Conservation (phyloP, 2,797 vertebrate species). For the Acridotheres tristis region DNA sequence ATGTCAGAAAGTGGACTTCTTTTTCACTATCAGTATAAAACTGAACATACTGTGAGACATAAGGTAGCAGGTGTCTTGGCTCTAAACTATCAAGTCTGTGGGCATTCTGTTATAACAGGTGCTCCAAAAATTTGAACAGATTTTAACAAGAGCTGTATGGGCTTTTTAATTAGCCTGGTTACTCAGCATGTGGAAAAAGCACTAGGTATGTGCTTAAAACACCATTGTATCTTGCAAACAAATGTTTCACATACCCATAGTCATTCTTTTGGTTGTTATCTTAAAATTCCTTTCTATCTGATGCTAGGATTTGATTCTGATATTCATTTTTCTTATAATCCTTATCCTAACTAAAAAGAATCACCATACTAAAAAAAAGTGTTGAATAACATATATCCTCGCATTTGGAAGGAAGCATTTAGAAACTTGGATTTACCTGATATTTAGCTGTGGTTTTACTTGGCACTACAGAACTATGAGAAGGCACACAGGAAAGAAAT, state of each 20-base stretch:
- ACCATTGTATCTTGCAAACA: conserved; percentile 78
- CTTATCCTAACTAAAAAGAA: conserved; percentile 25
- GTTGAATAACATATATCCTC: not conserved
- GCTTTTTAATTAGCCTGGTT: conserved; percentile 86
- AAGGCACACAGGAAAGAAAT: not conserved
- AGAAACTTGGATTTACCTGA: conserved; percentile 35
- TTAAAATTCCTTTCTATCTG: conserved; percentile 60
- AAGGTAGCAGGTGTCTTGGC: conserved; percentile 86
- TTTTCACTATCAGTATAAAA: conserved; percentile 81
- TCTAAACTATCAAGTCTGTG: conserved; percentile 83
- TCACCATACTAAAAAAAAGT: not conserved
- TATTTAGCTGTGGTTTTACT: conserved; percentile 18
- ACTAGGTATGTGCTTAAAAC: conserved; percentile 81
- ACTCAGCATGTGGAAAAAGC: conserved; percentile 82
- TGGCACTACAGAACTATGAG: not conserved
- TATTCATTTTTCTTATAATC: conserved; percentile 40
- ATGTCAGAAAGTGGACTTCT: conserved; percentile 82
- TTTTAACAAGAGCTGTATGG: conserved; percentile 82
- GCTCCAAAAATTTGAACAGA: conserved; percentile 84
- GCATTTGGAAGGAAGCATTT: not conserved
- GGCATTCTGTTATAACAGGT: conserved; percentile 87
- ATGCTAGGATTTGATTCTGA: conserved; percentile 39
- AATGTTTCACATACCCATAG: conserved; percentile 70
- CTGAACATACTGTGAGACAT: conserved; percentile 84
- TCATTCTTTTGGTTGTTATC: conserved; percentile 54